Base-by-base conservation (phyloP, 2,888 invertebrate species). In the Hypsopygia costalis region DNA sequence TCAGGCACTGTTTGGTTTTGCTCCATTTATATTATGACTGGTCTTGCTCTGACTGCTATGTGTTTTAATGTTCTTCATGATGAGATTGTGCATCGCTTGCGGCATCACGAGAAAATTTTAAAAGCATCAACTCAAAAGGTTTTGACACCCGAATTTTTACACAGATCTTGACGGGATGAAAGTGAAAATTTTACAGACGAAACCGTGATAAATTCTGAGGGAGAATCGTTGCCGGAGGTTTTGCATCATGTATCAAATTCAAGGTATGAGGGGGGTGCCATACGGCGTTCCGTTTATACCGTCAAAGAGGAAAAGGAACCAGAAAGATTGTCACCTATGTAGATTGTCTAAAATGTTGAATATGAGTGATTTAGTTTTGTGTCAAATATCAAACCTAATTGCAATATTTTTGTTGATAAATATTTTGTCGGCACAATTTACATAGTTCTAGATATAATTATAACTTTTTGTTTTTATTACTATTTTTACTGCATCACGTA, bases 51-150 rank as follows among this genome's bases (percentile, higher is more conserved):
- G 51, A 96, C 96, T 10, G 96, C 96, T 25, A 96, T 96, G 95
- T 96, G 96, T 65, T 96, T 96, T 81, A 96, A 95, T 76, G 95
- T 96, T 34, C 91, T 96, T 11, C 96, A 96, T 71, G 95, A 96
- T 71, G 96, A 96, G 76, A 95, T 96, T 45, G 94, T 95, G 8
- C 95, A 95, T 75, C 92, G 95, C 55, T 80, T 94, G 46, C 92
- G 93, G 61, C 94, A 93, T 61, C 87, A 89, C 35, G 89, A 89
- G 47, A 86, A 85, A 43, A 57, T 82, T 0, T 49, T 83, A 3
- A 85, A 81, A 47, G 69, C 73, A 0, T 78, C 66, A 34, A 70
- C 73, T 22, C 83, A 86, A 45, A 89, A 86, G 64, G 69, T 80
- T 11, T 50, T 85, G 46, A 85, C 86, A 6, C 78, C 87, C 3